Base-by-base conservation (phyloP, 37 sponge, comb jelly and placozoan species). In the Mnemiopsis leidyi region DNA sequence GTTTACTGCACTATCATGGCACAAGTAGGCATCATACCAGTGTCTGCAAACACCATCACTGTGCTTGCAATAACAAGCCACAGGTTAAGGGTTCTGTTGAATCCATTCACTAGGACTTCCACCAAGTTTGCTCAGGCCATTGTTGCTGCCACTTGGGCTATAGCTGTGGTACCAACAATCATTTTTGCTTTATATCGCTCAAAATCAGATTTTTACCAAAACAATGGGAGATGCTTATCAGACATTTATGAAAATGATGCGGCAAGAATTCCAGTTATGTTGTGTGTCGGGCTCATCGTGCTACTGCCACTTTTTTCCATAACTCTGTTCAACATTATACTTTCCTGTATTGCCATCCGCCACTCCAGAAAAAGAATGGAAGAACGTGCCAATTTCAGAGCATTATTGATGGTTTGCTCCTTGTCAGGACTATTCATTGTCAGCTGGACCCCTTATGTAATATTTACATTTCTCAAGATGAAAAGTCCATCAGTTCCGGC, bases 11-110 rank as follows among this genome's bases (percentile, higher is more conserved):
- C 39, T 5, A 23, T 85, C 0, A 38, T 40, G 90, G 90, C 61
- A 0, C 90, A 85, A 40, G 90, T 85, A 25, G 90, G 90, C 0
- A 33, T 85, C 0, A 25, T 85, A 13, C 90, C 90, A n/a, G 90
- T 85, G 24, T 85, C 90, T 32, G 90, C 61, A 0, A 85, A 85
- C 90, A 85, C 48, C 40, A 35, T 85, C 61, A 85, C 90, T 85
- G 90, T 85, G 29, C 90, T 85, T 25, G 90, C 90, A 0, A 85
- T 85, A 9, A 85, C 90, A 21, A 61, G 36, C 32, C 39, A 32
- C 90, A 40, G 90, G 48, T 37, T 85, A 32, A 36, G 29, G 2
- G 90, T 85, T 26, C 38, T 85, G 26, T 28, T 85, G 61, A 40
- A 38, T 23, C 90, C 90, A 13, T 85, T 85, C 29, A 7, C 23